A percentile compares a stretch with the other conserved stretches of the same genome.
phyloP scores from a whole-genome alignment of 2,797 vertebrate genomes.

The Poliocrania exsul region DNA sequence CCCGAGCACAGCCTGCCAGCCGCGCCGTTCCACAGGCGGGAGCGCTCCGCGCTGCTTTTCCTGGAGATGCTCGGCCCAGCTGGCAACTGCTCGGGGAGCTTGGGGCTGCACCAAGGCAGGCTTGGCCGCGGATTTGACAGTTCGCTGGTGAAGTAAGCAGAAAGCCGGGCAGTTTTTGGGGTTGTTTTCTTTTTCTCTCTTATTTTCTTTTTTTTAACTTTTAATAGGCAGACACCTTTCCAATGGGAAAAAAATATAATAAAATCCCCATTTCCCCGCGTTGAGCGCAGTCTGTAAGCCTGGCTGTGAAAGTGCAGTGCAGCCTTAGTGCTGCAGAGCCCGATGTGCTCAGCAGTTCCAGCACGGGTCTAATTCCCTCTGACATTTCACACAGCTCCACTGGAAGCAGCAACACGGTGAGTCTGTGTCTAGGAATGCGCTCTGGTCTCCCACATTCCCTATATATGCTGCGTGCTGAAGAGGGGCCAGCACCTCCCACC shows the following conservation, averaged over 20 bases:
- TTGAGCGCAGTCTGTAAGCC: neutral
- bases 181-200: too few relatives aligned
- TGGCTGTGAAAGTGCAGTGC: neutral
- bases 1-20: slow-evolving; percentile 2
- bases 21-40: neutral
- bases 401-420: slow-evolving; percentile 71
- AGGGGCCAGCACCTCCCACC: neutral
- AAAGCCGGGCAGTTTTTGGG: neutral
- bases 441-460: slow-evolving; percentile 44
- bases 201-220: neutral
- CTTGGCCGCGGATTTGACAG: slow-evolving; percentile 20
- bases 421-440: slow-evolving; percentile 80
- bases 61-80: slow-evolving; percentile 20
- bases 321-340: slow-evolving; percentile 27
- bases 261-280: neutral
- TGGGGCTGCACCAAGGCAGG: neutral
- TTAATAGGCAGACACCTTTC: neutral
- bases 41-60: neutral
- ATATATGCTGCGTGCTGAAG: neutral
- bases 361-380: slow-evolving; percentile 70
- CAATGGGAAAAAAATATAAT: neutral
- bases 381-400: slow-evolving; percentile 74
- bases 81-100: neutral
- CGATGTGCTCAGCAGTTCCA: slow-evolving; percentile 7
- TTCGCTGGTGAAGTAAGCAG: neutral